Base-by-base conservation (phyloP, 1,140 invertebrate species). In the Hycleus phaleratus region DNA sequence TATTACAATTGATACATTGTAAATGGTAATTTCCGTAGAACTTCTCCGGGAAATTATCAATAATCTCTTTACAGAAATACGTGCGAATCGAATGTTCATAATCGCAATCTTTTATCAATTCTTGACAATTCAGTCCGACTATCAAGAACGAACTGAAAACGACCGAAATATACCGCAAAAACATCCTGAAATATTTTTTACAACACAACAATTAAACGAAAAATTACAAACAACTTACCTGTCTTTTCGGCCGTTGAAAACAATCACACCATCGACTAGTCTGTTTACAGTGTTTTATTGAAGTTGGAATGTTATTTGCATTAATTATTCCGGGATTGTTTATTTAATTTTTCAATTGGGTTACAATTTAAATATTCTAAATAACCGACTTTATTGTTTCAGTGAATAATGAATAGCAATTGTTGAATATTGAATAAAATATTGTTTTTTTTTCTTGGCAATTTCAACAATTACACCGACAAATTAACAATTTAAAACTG, bases 11-110 rank as follows among this genome's bases (percentile, higher is more conserved):
- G 0, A 42, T 42, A 50, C 71, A 72, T 46, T 61, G 53, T 10
- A 70, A 44, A 26, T 61, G 26, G 38, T 68, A 69, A 54, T 67
- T 67, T 24, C 67, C 68, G 50, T 68, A 71, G 49, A 58, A 67
- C 9, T 59, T 51, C 8, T 63, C 55, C 4, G 70, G 70, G 48
- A 71, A 71, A 45, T 43, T 49, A 10, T 64, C 49, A 9, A 45
- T 56, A 12, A 71, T 64, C 42, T 65, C 53, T 38, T 61, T 61
- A 47, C 70, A 71, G 2, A 59, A 18, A 55, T 70, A 71, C 4
- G 55, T 52, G 8, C 49, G 49, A 9, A 61, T 54, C 12, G 67
- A 61, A 18, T 55, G 52, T 38, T 55, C 32, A 25, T 55, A 55
- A 12, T 55, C 52, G 39, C 52, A 55, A n/a, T n/a, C 25, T 2